phyloP scores from a whole-genome alignment of 2,113 vertebrate species.

The Phoxinus phoxinus region DNA sequence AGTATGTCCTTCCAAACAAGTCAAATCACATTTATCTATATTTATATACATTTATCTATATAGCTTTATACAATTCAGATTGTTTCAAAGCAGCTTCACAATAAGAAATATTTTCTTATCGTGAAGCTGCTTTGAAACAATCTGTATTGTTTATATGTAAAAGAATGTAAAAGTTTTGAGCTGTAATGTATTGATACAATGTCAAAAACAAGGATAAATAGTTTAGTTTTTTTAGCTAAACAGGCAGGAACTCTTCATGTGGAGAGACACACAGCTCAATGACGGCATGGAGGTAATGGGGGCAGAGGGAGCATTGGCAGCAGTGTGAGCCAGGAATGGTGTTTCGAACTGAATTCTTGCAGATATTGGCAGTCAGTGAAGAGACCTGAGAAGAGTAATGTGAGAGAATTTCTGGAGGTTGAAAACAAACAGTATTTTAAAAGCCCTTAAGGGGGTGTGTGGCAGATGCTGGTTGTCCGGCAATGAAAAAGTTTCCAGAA shows the following conservation, averaged over 20 bases:
- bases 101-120: too few relatives aligned
- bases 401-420: constrained; percentile 21
- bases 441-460: not conserved
- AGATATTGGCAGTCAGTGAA: constrained; percentile 9
- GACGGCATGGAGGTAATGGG: not conserved
- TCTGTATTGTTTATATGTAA: too few relatives aligned
- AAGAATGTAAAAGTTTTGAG: not conserved
- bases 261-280: not conserved
- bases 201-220: constrained; percentile 8
- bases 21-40: too few relatives aligned
- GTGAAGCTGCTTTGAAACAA: too few relatives aligned
- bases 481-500: constrained; percentile 8
- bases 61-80: too few relatives aligned
- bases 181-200: not conserved
- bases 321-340: not conserved
- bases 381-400: constrained; percentile 25
- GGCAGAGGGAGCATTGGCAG: constrained; percentile 6
- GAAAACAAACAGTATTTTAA: constrained; percentile 34
- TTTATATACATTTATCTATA: too few relatives aligned
- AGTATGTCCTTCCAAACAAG: too few relatives aligned
- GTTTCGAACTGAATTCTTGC: not conserved
- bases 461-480: constrained; percentile 32
- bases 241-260: constrained; percentile 2
- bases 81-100: too few relatives aligned
- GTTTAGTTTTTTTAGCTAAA: not conserved